phyloP scores from a whole-genome alignment of 1,140 invertebrate genomes.

The Leptopilina boulardi region DNA sequence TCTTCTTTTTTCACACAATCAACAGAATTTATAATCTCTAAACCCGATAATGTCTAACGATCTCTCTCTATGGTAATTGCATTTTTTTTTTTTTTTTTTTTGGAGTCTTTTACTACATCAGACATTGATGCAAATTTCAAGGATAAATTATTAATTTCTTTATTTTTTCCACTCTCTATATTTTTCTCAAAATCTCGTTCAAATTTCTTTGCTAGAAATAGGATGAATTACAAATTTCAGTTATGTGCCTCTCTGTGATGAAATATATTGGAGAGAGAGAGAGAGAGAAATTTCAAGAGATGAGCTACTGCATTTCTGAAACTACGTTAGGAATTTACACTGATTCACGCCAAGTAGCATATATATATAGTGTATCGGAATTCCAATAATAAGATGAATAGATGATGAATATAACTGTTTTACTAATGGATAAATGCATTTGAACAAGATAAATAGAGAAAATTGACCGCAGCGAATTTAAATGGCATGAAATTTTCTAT shows the following conservation, averaged over 20 bases:
- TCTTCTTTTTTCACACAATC: constrained; percentile 34
- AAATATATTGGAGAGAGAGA: neutral
- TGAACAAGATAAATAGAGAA: too few relatives aligned
- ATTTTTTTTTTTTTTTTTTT: neutral
- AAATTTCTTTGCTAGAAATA: neutral
- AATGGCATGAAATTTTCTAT: too few relatives aligned
- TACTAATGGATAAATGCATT: too few relatives aligned
- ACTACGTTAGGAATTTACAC: constrained; percentile 19
- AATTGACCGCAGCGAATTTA: too few relatives aligned
- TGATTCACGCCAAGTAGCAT: constrained; percentile 6
- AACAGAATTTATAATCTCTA: constrained; percentile 17
- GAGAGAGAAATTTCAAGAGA: neutral
- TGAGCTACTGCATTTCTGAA: constrained; percentile 16
- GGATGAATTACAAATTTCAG: constrained; percentile 3
- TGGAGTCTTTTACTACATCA: neutral
- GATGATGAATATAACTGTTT: neutral
- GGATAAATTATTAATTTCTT: neutral
- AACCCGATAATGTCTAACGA: neutral
- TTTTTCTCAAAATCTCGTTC: too few relatives aligned
- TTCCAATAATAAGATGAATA: constrained; percentile 8
- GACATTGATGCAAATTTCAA: neutral
- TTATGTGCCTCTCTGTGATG: constrained; percentile 22
- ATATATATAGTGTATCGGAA: constrained; percentile 26
- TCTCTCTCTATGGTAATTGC: neutral
- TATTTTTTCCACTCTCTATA: neutral